Base-by-base conservation (phyloP, 2,797 vertebrate genomes). In the Decapterus maruadsi region DNA sequence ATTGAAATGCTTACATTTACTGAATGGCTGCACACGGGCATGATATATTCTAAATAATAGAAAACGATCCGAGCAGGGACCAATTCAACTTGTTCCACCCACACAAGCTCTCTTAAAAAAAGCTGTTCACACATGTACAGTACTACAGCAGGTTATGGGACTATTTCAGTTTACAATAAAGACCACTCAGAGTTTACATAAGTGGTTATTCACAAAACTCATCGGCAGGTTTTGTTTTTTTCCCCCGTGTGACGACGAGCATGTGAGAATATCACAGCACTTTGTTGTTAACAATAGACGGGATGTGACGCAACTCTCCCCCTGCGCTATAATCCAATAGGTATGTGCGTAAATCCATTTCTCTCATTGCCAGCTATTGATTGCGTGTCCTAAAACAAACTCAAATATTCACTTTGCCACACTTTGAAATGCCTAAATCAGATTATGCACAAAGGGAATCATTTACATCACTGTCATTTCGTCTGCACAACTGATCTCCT, bases 401-500 rank as follows among this genome's bases (percentile, higher is more conserved):
- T 86, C 46, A 65, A 64, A 90, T 73, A 92, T 91, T 90, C 88
- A 85, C 80, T 90, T 89, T 87, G 77, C 61, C 57, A 45, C 57
- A 72, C 81, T 68, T 64, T 71, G 50, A 79, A 80, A 63, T n/a
- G 72, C 70, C 72, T 45, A 82, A 92, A 90, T 85, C 83, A 84
- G 88, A 89, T 92, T 90, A 91, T 72, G 77, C 80, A 88, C 66
- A 81, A 83, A 90, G 72, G 76, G 83, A 91, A 89, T 90, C 90
- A 82, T 74, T 86, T 82, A 70, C 83, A 75, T 76, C 87, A 55
- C 68, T 34, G 29, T 70, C 55, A 79, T 43, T 71, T 82, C 88
- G 87, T 90, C 84, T 82, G 83, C 70, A 65, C 77, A 67, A 80
- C 80, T 76, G 75, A 90, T 90, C 82, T 80, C 72, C 74, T 83